Percentiles rank a stretch among this genome's conserved stretches.
These are phyloP conservation scores for Troides aeacus DNA, from an alignment of 2,888 invertebrate genomes.

Conservation along the genomic window DNA sequence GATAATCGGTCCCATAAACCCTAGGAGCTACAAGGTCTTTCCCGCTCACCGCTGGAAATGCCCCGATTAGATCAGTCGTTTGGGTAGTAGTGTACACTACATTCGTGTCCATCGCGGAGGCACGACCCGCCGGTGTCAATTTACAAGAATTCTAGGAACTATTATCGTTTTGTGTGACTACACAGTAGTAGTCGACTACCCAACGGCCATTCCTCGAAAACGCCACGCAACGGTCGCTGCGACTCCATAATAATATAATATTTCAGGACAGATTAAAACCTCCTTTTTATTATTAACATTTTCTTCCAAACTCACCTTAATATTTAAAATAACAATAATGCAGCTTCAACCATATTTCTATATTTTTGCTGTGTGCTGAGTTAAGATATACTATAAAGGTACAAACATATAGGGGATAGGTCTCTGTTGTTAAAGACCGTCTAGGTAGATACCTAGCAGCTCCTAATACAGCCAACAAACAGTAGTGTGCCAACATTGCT, in stretches of 20 bases:
- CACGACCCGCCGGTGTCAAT: slow-evolving; percentile 37
- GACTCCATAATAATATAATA: slow-evolving; percentile 2
- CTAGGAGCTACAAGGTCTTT: slow-evolving; percentile 18
- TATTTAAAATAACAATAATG: no score
- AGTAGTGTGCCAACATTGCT: no score
- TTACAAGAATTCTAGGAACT: slow-evolving; percentile 41
- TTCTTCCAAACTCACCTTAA: no score
- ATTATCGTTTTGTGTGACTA: slow-evolving; percentile 37
- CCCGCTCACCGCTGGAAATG: slow-evolving; percentile 28
- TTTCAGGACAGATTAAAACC: neutral
- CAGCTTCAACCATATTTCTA: no score
- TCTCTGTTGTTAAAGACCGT: no score
- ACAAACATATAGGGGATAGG: no score
- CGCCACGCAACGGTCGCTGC: slow-evolving; percentile 14
- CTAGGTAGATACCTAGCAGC: no score
- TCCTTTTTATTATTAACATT: no score
- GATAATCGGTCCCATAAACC: slow-evolving; percentile 24
- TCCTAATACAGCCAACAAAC: no score
- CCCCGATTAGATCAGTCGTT: slow-evolving; percentile 32
- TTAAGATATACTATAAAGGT: no score
- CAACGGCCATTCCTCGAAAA: slow-evolving; percentile 35
- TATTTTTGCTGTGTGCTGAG: no score
- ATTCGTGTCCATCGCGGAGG: slow-evolving; percentile 31
- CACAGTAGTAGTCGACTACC: slow-evolving; percentile 32
- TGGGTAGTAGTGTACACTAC: slow-evolving; percentile 23